Evolutionary conservation across 2,797 vertebrate species (phyloP), one percentile per base, ranked within the genome.

Genomic region (Cheracebus regulus): DNA sequence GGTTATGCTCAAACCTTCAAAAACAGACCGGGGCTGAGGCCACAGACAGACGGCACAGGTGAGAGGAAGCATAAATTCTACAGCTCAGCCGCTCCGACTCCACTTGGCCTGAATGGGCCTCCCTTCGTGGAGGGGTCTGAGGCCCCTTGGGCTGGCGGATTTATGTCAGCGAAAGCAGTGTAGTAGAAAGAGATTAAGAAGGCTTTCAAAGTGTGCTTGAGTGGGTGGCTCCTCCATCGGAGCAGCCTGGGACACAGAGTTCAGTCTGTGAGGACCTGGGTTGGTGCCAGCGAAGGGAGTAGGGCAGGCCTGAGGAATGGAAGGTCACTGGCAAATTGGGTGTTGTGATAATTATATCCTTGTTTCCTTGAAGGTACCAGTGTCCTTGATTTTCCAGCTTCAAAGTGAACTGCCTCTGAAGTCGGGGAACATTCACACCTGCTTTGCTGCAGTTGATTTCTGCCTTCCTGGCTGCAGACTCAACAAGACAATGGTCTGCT

Each of bases 391-490:
- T 96, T 95, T 92, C 64, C 81, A 95, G 95, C 97, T 98, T 98
- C 95, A 98, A 98, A 98, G 97, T 80, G 88, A 75, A 33, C 87
- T 78, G 96, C 94, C 93, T 92, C 67, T 80, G 90, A 92, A 96
- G 79, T 33, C 61, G 95, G 96, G 93, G 94, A 96, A 72, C 20
- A 44, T 52, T 97, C 97, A 97, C 97, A 98, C 97, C 97, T 98
- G 97, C 95, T 95, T 79, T 88, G 98, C 98, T n/a, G 50, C 81
- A 26, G 96, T 93, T 95, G 98, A 97, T 98, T 98, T 99, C 97
- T 98, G 98, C 90, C 91, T 97, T 96, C 94, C 95, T 94, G 91
- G 48, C 96, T 95, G 78, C 97, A 97, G 97, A 97, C 97, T 95
- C 94, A 97, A 96, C 96, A 97, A 92, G 97, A 97, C 97, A 97